Conservation (phyloP, 1,140 invertebrate species). For the Micrasema longulum region DNA sequence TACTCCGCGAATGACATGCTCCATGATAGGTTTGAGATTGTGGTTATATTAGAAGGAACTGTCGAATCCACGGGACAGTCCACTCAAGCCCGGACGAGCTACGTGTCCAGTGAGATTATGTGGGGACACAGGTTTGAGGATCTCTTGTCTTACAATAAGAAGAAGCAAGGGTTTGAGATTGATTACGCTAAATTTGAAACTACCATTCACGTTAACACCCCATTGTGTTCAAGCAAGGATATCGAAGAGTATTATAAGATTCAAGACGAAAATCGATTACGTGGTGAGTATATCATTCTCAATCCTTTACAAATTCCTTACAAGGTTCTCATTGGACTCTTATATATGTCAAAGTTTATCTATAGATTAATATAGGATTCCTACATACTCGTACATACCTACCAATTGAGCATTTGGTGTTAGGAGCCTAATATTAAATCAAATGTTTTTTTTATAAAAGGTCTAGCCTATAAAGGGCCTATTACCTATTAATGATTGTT, state of each 20-base stretch:
- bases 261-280: constrained; percentile 49
- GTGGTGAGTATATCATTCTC: background rate
- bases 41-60: constrained; percentile 81
- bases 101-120: constrained; percentile 75
- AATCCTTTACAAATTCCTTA: too few relatives aligned
- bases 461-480: too few relatives aligned
- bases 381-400: too few relatives aligned
- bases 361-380: too few relatives aligned
- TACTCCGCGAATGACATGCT: constrained; percentile 85
- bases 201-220: constrained; percentile 86
- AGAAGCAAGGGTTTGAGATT: constrained; percentile 84
- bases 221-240: constrained; percentile 83
- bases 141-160: constrained; percentile 82
- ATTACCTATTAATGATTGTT: too few relatives aligned
- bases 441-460: too few relatives aligned
- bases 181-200: constrained; percentile 88
- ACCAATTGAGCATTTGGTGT: too few relatives aligned
- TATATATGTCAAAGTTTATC: too few relatives aligned
- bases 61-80: constrained; percentile 78
- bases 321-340: too few relatives aligned
- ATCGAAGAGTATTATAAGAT: constrained; percentile 70
- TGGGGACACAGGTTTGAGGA: constrained; percentile 79
- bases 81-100: constrained; percentile 74
- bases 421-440: too few relatives aligned
- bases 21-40: constrained; percentile 78